phyloP scores from a whole-genome alignment of 2,797 vertebrate species.

The Peromyscus attwateri region DNA sequence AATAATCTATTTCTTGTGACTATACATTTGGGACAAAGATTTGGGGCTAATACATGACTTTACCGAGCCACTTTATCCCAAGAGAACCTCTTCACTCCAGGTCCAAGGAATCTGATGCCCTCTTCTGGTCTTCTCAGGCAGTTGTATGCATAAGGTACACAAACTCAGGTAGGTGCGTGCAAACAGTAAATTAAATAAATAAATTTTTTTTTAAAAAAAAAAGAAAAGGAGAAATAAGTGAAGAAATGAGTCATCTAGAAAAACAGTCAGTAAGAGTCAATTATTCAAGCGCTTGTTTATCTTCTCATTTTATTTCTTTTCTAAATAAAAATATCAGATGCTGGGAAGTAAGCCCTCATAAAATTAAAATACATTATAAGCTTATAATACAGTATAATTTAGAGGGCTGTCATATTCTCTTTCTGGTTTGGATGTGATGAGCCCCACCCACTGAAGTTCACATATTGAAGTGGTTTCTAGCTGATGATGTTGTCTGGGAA shows the following conservation, averaged over 20 bases:
- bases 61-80: not conserved
- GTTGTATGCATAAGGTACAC: too few species aligned
- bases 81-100: not conserved
- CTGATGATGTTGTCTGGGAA: not conserved
- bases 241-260: too few species aligned
- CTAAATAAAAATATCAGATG: slow-evolving; percentile 31
- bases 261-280: not conserved
- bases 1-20: not conserved
- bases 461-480: not conserved
- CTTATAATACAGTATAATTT: not conserved
- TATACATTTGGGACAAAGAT: not conserved
- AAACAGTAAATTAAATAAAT: too few species aligned
- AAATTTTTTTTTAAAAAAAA: too few species aligned
- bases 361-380: not conserved
- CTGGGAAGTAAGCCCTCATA: not conserved
- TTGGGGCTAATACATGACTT: not conserved
- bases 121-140: too few species aligned
- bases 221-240: too few species aligned
- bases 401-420: not conserved
- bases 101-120: too few species aligned
- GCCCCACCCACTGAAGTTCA: not conserved
- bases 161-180: too few species aligned
- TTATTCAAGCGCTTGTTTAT: not conserved
- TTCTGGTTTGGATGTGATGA: not conserved
- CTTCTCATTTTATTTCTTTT: not conserved